phyloP scores from a whole-genome alignment of 2,113 vertebrate genomes.

The Struthidea cinerea region DNA sequence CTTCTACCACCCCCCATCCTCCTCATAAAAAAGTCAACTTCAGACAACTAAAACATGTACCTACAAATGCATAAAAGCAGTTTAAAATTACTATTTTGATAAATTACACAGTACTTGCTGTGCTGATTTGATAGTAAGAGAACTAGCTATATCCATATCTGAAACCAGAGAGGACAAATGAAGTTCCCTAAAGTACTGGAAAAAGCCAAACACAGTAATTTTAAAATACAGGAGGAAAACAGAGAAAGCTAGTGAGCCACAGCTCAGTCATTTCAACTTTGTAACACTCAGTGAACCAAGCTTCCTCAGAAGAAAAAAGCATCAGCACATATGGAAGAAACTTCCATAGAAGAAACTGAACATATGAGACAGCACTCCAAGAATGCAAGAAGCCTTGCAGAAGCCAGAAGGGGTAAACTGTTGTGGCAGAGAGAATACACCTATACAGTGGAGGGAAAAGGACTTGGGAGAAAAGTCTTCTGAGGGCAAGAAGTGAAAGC shows the following conservation, averaged over 20 bases:
- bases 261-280: background rate
- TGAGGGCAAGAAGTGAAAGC: background rate
- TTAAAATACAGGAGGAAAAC: background rate
- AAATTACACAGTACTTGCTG: background rate
- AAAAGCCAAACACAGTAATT: background rate
- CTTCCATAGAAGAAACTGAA: background rate
- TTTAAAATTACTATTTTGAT: background rate
- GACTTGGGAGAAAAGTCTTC: background rate
- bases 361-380: fast-evolving
- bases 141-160: background rate
- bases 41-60: background rate
- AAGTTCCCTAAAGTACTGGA: background rate
- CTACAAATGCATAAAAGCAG: background rate
- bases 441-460: background rate
- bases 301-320: background rate
- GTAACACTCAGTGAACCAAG: background rate
- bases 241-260: background rate
- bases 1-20: background rate
- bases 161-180: background rate
- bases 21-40: background rate
- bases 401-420: background rate
- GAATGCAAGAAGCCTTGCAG: background rate
- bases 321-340: background rate
- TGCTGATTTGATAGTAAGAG: background rate
- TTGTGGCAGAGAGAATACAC: background rate